Base-by-base conservation (phyloP, 2,888 invertebrate species). In the Craniophora ligustri region DNA sequence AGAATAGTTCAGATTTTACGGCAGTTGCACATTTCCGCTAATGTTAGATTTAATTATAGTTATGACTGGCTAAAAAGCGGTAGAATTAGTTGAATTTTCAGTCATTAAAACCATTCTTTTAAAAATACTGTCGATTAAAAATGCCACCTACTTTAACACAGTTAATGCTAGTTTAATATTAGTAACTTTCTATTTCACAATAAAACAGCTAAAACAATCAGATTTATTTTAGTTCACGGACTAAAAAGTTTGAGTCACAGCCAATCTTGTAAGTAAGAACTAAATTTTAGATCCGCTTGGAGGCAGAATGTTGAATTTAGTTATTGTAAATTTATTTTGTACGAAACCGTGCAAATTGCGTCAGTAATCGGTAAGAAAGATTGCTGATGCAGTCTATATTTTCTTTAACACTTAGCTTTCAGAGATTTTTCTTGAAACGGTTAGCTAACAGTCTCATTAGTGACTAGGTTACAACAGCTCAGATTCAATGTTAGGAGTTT, bases 401-500 rank as follows among this genome's bases (percentile, higher is more conserved):
- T 35, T 39, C 38, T 49, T 35, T 16, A 28, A 4, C 8, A 10
- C 14, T 30, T 28, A 50, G 39, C 55, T 58, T 59, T 54, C 19
- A 47, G 34, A 50, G 57, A 58, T 59, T 21, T 66, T 54, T 64
- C 56, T 42, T 58, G 44, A 55, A 38, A 21, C 45, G 13, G 36
- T 72, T 71, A 60, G 60, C 35, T 54, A 68, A 72, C 47, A 34
- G 36, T 49, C 64, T 66, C 57, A 69, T 73, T 72, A 70, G 65
- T 76, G 70, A 73, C 45, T 61, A 68, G 16, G 38, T 56, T 63
- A 71, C 71, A 72, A 68, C 36, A 65, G 35, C 68, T 50, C 54
- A 8, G 53, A 62, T 73, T 78, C 79, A 83, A 78, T 83, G 82
- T 76, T 69, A 77, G 62, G 57, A 56, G 77, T 77, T 81, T 85